Evolutionary conservation across 2,888 invertebrate species (phyloP).

Genomic region (Agapostemon virescens): DNA sequence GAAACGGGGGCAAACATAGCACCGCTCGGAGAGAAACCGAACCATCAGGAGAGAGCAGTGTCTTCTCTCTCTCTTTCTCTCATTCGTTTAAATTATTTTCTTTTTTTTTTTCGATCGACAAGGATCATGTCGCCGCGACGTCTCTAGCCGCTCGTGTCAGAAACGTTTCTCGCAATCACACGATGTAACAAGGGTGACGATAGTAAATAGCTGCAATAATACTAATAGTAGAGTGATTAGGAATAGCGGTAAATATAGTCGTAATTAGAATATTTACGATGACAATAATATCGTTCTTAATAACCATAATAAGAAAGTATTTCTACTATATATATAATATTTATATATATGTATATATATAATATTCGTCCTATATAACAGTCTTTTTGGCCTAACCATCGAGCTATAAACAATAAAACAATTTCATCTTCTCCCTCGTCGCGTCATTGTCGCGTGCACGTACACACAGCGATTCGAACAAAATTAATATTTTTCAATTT

Average conservation of each 20-base stretch:
- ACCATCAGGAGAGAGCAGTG: background rate
- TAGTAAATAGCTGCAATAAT: slow-evolving; percentile 67
- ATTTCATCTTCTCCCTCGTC: slow-evolving; percentile 48
- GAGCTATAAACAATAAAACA: slow-evolving; percentile 77
- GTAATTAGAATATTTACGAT: slow-evolving; percentile 60
- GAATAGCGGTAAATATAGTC: slow-evolving; percentile 61
- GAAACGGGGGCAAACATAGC: slow-evolving; percentile 29
- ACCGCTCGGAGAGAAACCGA: slow-evolving; percentile 15
- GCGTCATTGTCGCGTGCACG: background rate
- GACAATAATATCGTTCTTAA: slow-evolving; percentile 64
- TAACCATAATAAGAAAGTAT: slow-evolving; percentile 73
- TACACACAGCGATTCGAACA: slow-evolving; percentile 1
- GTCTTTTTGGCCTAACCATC: slow-evolving; percentile 78
- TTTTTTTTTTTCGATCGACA: background rate
- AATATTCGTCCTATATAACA: slow-evolving; percentile 78
- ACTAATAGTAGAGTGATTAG: slow-evolving; percentile 63
- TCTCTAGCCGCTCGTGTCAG: slow-evolving; percentile 26
- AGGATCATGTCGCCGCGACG: background rate
- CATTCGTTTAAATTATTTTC: no score
- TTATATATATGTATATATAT: slow-evolving; percentile 40
- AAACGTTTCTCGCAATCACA: slow-evolving; percentile 47
- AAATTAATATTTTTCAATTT: background rate
- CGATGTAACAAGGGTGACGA: slow-evolving; percentile 50
- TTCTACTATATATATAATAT: slow-evolving; percentile 68
- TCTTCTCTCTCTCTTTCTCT: background rate